phyloP scores from a whole-genome alignment of 2,113 vertebrate genomes.

The Sorex fumeus region DNA sequence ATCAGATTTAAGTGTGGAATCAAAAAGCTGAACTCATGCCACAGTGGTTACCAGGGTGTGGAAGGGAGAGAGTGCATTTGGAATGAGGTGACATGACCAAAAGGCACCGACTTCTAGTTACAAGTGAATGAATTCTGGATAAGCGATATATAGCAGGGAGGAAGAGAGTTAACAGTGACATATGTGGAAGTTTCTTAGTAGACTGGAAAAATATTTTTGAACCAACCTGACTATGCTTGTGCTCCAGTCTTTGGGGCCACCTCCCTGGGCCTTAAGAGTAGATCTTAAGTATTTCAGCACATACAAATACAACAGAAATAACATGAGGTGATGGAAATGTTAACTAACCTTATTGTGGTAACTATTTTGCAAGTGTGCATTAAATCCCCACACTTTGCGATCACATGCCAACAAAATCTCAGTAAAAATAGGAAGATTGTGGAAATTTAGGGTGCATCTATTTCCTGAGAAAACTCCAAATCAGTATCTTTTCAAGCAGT shows the following conservation, averaged over 20 bases:
- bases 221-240: too few species aligned
- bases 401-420: background rate
- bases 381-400: too few species aligned
- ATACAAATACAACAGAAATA: background rate
- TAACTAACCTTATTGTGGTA: background rate
- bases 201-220: too few species aligned
- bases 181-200: background rate
- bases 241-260: too few species aligned
- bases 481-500: background rate
- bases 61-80: too few species aligned
- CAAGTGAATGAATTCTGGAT: background rate
- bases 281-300: background rate
- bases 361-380: background rate
- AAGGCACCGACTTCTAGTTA: background rate
- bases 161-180: background rate
- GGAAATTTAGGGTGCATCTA: background rate
- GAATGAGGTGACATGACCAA: background rate
- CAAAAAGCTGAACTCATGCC: background rate
- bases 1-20: background rate
- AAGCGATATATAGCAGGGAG: background rate
- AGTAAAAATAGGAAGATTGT: background rate
- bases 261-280: background rate
- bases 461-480: slow-evolving; percentile 16
- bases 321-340: background rate
- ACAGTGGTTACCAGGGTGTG: too few species aligned